These are phyloP conservation scores for Dendrolimus houi DNA, from an alignment of 2,888 invertebrate species.

Conservation along the genomic window DNA sequence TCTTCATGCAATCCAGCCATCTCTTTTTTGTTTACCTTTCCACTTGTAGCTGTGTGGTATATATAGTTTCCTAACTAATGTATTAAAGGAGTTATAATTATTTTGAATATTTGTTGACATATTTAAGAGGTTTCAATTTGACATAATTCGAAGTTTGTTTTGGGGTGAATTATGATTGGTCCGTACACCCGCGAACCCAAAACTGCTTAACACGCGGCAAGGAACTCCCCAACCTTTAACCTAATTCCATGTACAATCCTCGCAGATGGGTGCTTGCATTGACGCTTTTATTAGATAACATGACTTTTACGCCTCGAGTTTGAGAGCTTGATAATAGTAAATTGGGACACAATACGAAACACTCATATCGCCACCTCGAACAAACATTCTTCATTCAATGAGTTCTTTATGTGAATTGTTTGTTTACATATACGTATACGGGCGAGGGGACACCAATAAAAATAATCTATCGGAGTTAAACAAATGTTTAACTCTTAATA, in stretches of 20 bases:
- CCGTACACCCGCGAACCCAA: slow-evolving; percentile 47
- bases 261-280: slow-evolving; percentile 43
- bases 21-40: no score
- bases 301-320: slow-evolving; percentile 21
- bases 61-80: no score
- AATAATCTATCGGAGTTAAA: neutral
- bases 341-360: slow-evolving; percentile 22
- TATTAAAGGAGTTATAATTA: no score
- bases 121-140: slow-evolving; percentile 22
- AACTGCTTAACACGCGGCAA: slow-evolving; percentile 38
- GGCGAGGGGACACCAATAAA: slow-evolving; percentile 8
- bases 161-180: slow-evolving; percentile 44
- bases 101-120: no score
- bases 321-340: slow-evolving; percentile 21
- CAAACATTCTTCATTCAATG: slow-evolving; percentile 23
- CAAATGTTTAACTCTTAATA: neutral
- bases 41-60: no score
- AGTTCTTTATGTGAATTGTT: slow-evolving; percentile 18
- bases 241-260: slow-evolving; percentile 50
- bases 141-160: slow-evolving; percentile 45
- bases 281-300: slow-evolving; percentile 48
- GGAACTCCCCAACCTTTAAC: slow-evolving; percentile 56
- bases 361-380: slow-evolving; percentile 17
- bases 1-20: no score
- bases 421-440: slow-evolving; percentile 25